These are phyloP conservation scores for Sesia bembeciformis DNA, from an alignment of 2,888 invertebrate species.

Conservation along the genomic window DNA sequence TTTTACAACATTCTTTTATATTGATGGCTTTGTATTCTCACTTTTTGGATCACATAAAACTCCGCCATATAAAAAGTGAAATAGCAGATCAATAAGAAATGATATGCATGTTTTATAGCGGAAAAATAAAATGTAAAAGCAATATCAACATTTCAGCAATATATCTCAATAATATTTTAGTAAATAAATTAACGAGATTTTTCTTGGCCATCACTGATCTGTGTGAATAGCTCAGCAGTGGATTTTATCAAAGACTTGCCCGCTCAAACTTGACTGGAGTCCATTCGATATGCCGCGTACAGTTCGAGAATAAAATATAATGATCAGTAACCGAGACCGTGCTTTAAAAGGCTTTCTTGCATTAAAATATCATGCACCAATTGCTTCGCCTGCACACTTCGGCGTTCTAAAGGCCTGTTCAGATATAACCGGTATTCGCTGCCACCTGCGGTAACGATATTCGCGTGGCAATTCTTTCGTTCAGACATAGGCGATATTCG, in stretches of 20 bases:
- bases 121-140: constrained; percentile 1
- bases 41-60: constrained; percentile 18
- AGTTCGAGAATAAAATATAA: not conserved
- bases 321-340: not conserved
- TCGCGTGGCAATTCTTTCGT: too few species aligned
- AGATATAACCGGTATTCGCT: too few species aligned
- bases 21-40: constrained; percentile 34
- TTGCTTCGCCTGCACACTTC: not conserved
- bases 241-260: too few species aligned
- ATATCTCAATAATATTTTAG: too few species aligned
- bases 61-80: constrained; percentile 1
- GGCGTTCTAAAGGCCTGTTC: not conserved
- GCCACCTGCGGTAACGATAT: too few species aligned
- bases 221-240: too few species aligned
- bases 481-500: too few species aligned
- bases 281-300: not conserved
- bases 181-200: too few species aligned
- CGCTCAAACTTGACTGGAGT: not conserved
- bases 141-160: too few species aligned
- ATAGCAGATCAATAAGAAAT: constrained; percentile 11
- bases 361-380: not conserved
- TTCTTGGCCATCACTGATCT: too few species aligned
- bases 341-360: not conserved
- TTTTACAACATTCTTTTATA: constrained; percentile 48
- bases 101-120: constrained; percentile 10